phyloP scores from a whole-genome alignment of 2,113 vertebrate genomes.

The Silurus glanis region DNA sequence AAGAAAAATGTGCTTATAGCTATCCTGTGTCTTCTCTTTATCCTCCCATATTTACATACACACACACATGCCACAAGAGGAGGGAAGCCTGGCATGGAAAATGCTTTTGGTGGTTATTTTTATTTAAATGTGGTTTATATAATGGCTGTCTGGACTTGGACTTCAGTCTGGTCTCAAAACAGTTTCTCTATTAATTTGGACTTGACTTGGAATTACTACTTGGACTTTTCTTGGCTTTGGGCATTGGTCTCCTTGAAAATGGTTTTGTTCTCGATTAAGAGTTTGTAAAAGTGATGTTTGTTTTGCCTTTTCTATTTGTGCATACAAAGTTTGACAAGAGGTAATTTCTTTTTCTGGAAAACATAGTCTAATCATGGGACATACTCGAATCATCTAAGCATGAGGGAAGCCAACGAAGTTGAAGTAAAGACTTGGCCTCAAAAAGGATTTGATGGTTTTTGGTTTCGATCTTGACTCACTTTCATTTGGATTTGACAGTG shows the following conservation, averaged over 20 bases:
- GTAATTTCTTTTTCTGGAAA: neutral
- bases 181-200: neutral
- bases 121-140: neutral
- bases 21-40: neutral
- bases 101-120: neutral
- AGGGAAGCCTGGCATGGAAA: neutral
- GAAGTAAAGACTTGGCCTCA: neutral
- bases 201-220: neutral
- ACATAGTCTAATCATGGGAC: too few relatives aligned
- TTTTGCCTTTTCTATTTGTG: neutral
- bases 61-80: neutral
- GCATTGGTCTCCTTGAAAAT: neutral
- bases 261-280: neutral
- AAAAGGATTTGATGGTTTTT: neutral
- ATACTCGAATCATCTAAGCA: neutral
- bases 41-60: neutral
- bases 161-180: neutral
- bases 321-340: neutral
- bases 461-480: neutral
- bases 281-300: neutral
- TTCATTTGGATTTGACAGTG: neutral
- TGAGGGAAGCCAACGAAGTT: neutral
- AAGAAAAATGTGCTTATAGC: neutral
- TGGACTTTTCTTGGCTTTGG: neutral
- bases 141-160: neutral